A percentile compares a stretch with the other conserved stretches of the same genome.
phyloP scores from a whole-genome alignment of 2,113 vertebrate genomes.

The Megalops atlanticus region DNA sequence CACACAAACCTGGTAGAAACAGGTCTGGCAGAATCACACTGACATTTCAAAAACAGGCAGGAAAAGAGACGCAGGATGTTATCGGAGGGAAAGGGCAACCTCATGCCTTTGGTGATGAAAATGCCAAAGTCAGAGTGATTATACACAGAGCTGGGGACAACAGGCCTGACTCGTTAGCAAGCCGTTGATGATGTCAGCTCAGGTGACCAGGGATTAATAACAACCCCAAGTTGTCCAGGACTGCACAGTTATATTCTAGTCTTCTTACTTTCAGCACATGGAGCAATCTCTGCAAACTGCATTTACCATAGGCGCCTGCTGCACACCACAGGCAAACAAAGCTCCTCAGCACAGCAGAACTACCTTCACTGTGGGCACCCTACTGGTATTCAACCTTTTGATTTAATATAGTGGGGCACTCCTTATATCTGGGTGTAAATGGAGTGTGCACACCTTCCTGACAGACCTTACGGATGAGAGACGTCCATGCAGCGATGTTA shows the following conservation, averaged over 20 bases:
- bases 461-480: too few relatives aligned
- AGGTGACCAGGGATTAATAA: neutral
- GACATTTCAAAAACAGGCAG: neutral
- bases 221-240: neutral
- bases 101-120: neutral
- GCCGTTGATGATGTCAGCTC: neutral
- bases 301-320: too few relatives aligned
- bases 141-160: neutral
- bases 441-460: too few relatives aligned
- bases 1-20: neutral
- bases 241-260: neutral
- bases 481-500: too few relatives aligned
- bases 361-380: too few relatives aligned
- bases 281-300: too few relatives aligned
- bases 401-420: too few relatives aligned
- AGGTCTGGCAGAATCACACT: neutral
- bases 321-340: too few relatives aligned
- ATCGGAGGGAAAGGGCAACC: neutral
- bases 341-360: too few relatives aligned
- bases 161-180: neutral
- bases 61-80: neutral
- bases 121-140: neutral
- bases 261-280: too few relatives aligned
- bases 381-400: too few relatives aligned
- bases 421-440: too few relatives aligned